Percentiles rank a stretch among this genome's conserved stretches.
Evolutionary conservation across 2,797 vertebrate genomes (phyloP).

Genomic region (Orestias chungarensis): DNA sequence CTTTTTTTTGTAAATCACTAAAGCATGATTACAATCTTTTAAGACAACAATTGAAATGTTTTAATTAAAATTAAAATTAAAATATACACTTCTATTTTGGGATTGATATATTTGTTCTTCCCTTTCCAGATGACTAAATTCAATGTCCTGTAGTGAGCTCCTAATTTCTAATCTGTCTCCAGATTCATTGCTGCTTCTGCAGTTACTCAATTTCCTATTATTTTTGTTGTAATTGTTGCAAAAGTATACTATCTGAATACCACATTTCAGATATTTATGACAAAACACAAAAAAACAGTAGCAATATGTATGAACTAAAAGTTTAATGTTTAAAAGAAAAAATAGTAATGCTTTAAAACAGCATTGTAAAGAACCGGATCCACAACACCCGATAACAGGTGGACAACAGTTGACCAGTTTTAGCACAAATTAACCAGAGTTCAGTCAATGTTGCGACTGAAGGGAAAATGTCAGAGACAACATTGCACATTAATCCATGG

Average conservation of each 20-base stretch:
- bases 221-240: background rate
- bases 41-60: no score
- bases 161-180: no score
- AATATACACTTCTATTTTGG: no score
- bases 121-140: no score
- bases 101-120: no score
- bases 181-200: background rate
- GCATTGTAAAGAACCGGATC: constrained; percentile 11
- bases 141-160: no score
- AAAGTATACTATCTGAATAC: background rate
- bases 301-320: background rate
- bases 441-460: constrained; percentile 20
- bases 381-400: constrained; percentile 15
- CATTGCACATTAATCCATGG: constrained; percentile 17
- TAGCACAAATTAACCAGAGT: constrained; percentile 5
- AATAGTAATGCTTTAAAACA: constrained; percentile 6
- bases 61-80: no score
- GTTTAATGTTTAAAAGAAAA: background rate
- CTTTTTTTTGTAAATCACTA: no score
- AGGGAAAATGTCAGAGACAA: constrained; percentile 24
- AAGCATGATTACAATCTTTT: no score
- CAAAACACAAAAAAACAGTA: background rate
- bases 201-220: background rate
- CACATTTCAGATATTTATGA: background rate
- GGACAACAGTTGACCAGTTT: constrained; percentile 14